Base-by-base conservation (phyloP, 1,140 invertebrate species). In the Lordiphosa collinella region DNA sequence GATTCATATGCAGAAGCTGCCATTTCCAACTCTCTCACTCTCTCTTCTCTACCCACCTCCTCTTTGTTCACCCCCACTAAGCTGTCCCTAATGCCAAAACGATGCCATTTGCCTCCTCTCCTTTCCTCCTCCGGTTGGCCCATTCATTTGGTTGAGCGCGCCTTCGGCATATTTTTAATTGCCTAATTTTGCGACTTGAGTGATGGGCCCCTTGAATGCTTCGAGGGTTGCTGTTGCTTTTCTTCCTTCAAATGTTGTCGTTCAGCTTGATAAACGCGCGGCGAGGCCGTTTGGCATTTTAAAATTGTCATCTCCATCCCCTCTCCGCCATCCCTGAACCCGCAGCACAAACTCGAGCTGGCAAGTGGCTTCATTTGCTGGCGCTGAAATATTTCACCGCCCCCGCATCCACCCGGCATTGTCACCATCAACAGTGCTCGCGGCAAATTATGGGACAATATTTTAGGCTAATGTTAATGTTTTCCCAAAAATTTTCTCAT, bases 81-180 rank as follows among this genome's bases (percentile, higher is more conserved):
- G 67, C 63, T 46, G 56, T 46, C 34, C 62, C 41, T 61, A 46
- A 58, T 50, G 62, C 46, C 61, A 65, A 63, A 11, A 49, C 18
- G 46, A 66, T 34, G 37, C 13, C 46, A n/a, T 34, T 37, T 34
- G 25, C 22, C 7, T 14, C 10, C 10, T 7, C 47, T 37, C 37
- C 46, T 38, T 7, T 35, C 22, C 57, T 31, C 44, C 29, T n/a
- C 49, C 16, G 43, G 2, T 49, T 48, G 14, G 37, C 43, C 60
- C 75, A 84, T 75, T 76, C 63, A 82, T 82, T 76, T 76, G 68
- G 29, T 51, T 38, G 65, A 53, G 55, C 54, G 82, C 63, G 84
- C 75, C 80, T 87, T 86, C 79, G 86, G 86, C 86, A 88, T 88
- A 87, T 88, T 88, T 87, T 88, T 88, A 88, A 88, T 88, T 88